phyloP scores from a whole-genome alignment of 2,797 vertebrate genomes.

The Semaprochilodus insignis region DNA sequence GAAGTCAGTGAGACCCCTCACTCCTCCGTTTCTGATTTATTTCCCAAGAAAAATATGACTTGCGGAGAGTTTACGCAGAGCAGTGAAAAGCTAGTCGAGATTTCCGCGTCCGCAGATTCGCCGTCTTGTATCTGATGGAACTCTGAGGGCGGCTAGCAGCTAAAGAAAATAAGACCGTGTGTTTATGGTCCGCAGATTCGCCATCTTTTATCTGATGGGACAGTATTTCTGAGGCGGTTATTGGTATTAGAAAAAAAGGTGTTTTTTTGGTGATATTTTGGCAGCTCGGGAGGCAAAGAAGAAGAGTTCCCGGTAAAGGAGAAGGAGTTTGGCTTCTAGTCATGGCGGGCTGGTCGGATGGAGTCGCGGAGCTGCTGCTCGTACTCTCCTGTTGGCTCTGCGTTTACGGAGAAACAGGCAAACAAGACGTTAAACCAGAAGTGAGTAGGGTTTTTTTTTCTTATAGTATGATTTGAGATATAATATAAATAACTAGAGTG shows the following conservation, averaged over 20 bases:
- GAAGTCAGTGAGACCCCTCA: constrained; percentile 17
- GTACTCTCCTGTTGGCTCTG: constrained; percentile 69
- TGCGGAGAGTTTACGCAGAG: not conserved
- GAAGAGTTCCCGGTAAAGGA: not conserved
- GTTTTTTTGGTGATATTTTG: not conserved
- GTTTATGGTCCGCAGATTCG: no score
- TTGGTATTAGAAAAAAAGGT: not conserved
- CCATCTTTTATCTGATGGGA: no score
- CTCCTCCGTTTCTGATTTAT: not conserved
- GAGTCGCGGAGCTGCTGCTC: constrained; percentile 71
- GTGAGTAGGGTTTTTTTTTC: constrained; percentile 63
- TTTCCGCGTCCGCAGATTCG: constrained; percentile 17
- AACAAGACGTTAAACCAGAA: constrained; percentile 73
- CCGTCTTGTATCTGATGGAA: no score
- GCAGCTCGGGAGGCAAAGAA: not conserved
- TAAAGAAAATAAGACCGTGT: no score
- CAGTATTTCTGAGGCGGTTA: not conserved
- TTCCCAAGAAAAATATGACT: not conserved
- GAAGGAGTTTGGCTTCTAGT: constrained; percentile 5
- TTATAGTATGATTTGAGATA: no score
- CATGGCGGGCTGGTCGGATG: constrained; percentile 71
- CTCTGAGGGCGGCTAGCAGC: no score
- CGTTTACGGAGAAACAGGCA: constrained; percentile 66
- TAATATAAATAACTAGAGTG: not conserved
- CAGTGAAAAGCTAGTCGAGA: not conserved